These are phyloP conservation scores for Caranx melampygus DNA, from an alignment of 2,113 vertebrate species.

Conservation along the genomic window DNA sequence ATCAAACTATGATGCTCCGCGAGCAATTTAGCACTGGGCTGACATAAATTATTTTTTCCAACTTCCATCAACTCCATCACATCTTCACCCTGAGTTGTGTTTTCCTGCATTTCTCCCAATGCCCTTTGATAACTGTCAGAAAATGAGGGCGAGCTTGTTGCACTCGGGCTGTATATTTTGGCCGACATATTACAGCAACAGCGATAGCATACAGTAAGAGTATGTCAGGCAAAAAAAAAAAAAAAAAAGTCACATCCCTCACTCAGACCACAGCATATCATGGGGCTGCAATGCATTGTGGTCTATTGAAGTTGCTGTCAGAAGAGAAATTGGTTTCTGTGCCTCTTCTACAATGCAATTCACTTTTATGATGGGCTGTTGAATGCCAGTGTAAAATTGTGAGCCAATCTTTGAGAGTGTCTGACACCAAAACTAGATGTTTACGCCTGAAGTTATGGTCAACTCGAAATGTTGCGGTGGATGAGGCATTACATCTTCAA, in stretches of 20 bases:
- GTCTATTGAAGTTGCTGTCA: slow-evolving; percentile 60
- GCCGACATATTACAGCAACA: slow-evolving; percentile 1
- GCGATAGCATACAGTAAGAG: slow-evolving; percentile 2
- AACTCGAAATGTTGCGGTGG: slow-evolving; percentile 47
- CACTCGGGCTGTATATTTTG: slow-evolving; percentile 2
- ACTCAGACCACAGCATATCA: slow-evolving; percentile 42
- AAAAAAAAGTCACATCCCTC: slow-evolving; percentile 35
- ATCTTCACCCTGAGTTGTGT: slow-evolving; percentile 38
- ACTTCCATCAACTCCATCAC: slow-evolving; percentile 35
- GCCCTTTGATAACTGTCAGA: slow-evolving; percentile 38
- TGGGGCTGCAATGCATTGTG: slow-evolving; percentile 57
- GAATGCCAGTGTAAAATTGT: slow-evolving; percentile 59
- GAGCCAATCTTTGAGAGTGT: slow-evolving; percentile 55
- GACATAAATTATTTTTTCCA: slow-evolving; percentile 48
- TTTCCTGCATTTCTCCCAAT: slow-evolving; percentile 51
- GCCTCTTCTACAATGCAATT: slow-evolving; percentile 68
- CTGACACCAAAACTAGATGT: slow-evolving; percentile 63
- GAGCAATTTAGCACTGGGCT: slow-evolving; percentile 44
- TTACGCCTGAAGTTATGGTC: slow-evolving; percentile 47
- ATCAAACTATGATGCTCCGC: slow-evolving; percentile 56
- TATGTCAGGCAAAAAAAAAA: slow-evolving; percentile 20
- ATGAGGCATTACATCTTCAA: slow-evolving; percentile 39
- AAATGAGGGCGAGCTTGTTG: slow-evolving; percentile 14
- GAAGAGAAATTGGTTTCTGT: slow-evolving; percentile 62
- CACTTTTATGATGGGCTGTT: slow-evolving; percentile 65